Conservation (phyloP, 2,888 invertebrate species). For the Elaeidobius kamerunicus region DNA sequence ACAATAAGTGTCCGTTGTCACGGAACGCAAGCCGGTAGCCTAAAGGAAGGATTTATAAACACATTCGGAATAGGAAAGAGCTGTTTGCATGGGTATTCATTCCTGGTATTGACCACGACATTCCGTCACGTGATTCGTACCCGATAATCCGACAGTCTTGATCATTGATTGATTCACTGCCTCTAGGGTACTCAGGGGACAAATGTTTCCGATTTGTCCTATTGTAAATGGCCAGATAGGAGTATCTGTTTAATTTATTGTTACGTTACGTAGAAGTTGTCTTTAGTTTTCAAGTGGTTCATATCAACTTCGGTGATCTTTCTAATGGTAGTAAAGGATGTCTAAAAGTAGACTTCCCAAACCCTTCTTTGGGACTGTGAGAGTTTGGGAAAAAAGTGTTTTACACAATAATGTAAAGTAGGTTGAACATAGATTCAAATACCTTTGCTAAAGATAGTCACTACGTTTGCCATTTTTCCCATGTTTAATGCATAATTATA, state of each 20-base stretch:
- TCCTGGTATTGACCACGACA: conserved; percentile 31
- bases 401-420: too few species aligned
- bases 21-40: conserved; percentile 36
- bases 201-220: conserved; percentile 28
- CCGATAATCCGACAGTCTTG: conserved; percentile 33
- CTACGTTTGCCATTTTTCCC: too few species aligned
- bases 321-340: neutral
- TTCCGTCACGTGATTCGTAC: conserved; percentile 36
- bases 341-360: too few species aligned
- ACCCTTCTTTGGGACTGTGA: too few species aligned
- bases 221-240: conserved; percentile 24
- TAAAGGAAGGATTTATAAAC: conserved; percentile 33
- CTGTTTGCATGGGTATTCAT: conserved; percentile 32
- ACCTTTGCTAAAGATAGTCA: too few species aligned
- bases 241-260: conserved; percentile 12
- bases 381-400: too few species aligned
- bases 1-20: conserved; percentile 37
- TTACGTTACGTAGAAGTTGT: neutral
- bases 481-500: too few species aligned
- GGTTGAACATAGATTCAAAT: too few species aligned
- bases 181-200: conserved; percentile 19
- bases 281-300: neutral
- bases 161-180: conserved; percentile 29
- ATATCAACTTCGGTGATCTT: neutral
- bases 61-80: conserved; percentile 33